These are phyloP conservation scores for Callionymus lyra DNA, from an alignment of 2,113 vertebrate genomes.

Conservation along the genomic window DNA sequence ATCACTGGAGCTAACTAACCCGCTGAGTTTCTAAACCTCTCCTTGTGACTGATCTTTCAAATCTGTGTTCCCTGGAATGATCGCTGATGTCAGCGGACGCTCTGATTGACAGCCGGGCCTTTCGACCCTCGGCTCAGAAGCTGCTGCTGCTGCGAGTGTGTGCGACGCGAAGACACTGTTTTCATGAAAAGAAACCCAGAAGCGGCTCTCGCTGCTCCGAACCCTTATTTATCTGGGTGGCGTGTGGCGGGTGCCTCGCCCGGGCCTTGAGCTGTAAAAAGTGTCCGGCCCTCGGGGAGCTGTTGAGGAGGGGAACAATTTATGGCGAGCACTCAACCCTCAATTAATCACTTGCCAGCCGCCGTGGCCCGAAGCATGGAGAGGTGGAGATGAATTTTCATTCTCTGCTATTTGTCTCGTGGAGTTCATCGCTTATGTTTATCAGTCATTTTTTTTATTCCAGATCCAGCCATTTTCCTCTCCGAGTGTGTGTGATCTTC, in stretches of 20 bases:
- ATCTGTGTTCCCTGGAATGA: slow-evolving; percentile 31
- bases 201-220: slow-evolving; percentile 38
- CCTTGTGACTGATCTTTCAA: slow-evolving; percentile 52
- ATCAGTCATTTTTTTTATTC: slow-evolving; percentile 76
- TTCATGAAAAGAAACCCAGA: slow-evolving; percentile 7
- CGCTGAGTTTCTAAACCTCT: too few species aligned
- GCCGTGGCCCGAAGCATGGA: slow-evolving; percentile 77
- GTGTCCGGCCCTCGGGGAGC: slow-evolving; percentile 54
- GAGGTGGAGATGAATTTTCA: slow-evolving; percentile 90
- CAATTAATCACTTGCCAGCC: slow-evolving; percentile 84
- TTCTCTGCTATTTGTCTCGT: slow-evolving; percentile 79
- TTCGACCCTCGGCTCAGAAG: slow-evolving; percentile 52
- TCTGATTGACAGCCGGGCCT: slow-evolving; percentile 62
- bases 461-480: slow-evolving; percentile 53
- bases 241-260: slow-evolving; percentile 31
- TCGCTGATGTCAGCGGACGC: slow-evolving; percentile 65
- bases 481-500: slow-evolving; percentile 1
- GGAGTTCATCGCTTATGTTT: slow-evolving; percentile 88
- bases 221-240: slow-evolving; percentile 26
- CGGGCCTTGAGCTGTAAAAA: slow-evolving; percentile 63
- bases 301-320: slow-evolving; percentile 75
- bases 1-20: too few species aligned
- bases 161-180: slow-evolving; percentile 14
- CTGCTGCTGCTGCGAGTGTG: slow-evolving; percentile 19
- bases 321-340: slow-evolving; percentile 80